Conservation (phyloP, 2,113 vertebrate species). For the Oreochromis aureus region DNA sequence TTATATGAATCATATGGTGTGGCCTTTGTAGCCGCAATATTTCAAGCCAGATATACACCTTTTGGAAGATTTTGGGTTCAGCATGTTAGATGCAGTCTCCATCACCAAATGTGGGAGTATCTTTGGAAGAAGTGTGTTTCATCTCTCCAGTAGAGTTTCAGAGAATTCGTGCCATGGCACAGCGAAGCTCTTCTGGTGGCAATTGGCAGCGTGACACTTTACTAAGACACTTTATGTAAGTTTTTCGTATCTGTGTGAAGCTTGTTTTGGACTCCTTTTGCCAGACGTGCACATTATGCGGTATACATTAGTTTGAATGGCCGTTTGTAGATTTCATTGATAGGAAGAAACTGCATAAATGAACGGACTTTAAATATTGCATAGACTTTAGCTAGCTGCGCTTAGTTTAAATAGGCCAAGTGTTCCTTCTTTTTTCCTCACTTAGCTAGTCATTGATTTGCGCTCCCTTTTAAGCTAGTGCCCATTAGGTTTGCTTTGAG, state of each 20-base stretch:
- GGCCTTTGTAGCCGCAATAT: not conserved
- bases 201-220: not conserved
- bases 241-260: not conserved
- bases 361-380: slow-evolving; percentile 10
- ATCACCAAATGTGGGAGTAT: not conserved
- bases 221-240: not conserved
- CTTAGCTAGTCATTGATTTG: slow-evolving; percentile 58
- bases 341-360: not conserved
- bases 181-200: not conserved
- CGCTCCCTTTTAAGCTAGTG: slow-evolving; percentile 42
- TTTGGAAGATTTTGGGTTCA: not conserved
- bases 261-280: not conserved
- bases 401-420: slow-evolving; percentile 25
- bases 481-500: slow-evolving; percentile 57
- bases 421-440: slow-evolving; percentile 36
- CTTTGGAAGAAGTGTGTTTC: not conserved
- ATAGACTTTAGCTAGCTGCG: not conserved
- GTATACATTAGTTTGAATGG: not conserved
- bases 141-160: not conserved
- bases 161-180: not conserved
- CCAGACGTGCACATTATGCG: not conserved
- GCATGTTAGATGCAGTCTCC: not conserved
- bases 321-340: not conserved
- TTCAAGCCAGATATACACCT: not conserved
- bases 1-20: not conserved